Percentiles rank a stretch among this genome's conserved stretches.
Evolutionary conservation across 2,113 vertebrate species (phyloP).

Genomic region (Boulengeromyrus knoepffleri): DNA sequence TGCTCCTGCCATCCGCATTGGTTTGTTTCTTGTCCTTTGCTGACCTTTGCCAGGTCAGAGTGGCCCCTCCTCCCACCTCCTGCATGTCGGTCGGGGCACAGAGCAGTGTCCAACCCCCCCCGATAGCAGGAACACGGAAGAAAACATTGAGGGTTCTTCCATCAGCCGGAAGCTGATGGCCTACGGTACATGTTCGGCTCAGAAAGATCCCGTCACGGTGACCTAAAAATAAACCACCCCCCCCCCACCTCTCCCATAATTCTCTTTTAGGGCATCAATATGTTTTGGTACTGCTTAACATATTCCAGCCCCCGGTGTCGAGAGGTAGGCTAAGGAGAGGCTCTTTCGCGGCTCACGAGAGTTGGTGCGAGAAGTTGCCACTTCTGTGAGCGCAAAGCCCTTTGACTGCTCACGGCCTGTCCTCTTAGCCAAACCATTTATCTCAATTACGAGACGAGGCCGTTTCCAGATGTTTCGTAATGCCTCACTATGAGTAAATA

Average conservation of each 20-base stretch:
- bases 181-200: conserved; percentile 42
- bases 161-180: conserved; percentile 13
- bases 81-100: conserved; percentile 47
- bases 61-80: not conserved
- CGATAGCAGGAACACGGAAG: conserved; percentile 19
- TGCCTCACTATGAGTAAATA: conserved; percentile 1
- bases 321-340: not conserved
- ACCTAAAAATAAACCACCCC: not conserved
- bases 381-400: not conserved
- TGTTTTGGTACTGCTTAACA: not conserved
- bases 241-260: not conserved
- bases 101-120: conserved; percentile 57
- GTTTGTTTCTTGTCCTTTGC: conserved; percentile 31
- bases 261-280: not conserved
- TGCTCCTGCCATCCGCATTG: conserved; percentile 27
- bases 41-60: conserved; percentile 32
- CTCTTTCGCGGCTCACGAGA: not conserved
- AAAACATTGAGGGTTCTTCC: conserved; percentile 37
- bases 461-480: not conserved
- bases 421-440: not conserved
- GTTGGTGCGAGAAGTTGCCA: not conserved
- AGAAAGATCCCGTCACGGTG: conserved; percentile 9
- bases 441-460: not conserved
- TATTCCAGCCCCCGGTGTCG: not conserved
- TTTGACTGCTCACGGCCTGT: not conserved